Conservation (phyloP, 2,113 vertebrate genomes). For the Deroptyus accipitrinus region DNA sequence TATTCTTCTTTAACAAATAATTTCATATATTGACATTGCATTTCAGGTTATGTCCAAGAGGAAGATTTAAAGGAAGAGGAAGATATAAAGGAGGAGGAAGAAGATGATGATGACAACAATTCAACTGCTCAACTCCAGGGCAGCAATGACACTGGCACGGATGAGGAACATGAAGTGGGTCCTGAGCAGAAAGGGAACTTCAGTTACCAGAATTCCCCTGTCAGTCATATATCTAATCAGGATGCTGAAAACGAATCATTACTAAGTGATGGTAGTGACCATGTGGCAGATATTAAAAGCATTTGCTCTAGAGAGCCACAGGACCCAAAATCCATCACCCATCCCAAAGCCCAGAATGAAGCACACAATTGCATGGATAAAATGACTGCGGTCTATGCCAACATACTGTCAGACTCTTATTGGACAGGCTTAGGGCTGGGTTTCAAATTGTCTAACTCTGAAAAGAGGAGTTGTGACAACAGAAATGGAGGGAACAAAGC, state of each 20-base stretch:
- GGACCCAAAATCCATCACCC: conserved; percentile 73
- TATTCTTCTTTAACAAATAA: neutral
- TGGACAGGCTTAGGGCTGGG: conserved; percentile 94
- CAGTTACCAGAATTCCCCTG: conserved; percentile 95
- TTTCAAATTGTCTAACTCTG: conserved; percentile 87
- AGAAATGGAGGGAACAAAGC: conserved; percentile 87
- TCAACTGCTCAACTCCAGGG: conserved; percentile 86
- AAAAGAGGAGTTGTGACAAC: conserved; percentile 88
- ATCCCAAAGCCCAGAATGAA: conserved; percentile 82
- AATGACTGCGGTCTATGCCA: conserved; percentile 97
- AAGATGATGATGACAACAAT: conserved; percentile 84
- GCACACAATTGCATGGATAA: conserved; percentile 91
- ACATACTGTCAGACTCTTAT: conserved; percentile 96
- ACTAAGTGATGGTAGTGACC: conserved; percentile 92
- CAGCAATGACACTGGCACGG: conserved; percentile 84
- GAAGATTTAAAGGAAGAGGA: conserved; percentile 86
- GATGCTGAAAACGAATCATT: conserved; percentile 91
- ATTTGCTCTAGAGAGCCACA: conserved; percentile 81
- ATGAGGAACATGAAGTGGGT: conserved; percentile 90
- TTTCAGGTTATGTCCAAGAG: conserved; percentile 93
- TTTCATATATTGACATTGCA: conserved; percentile 56
- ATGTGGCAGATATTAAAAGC: conserved; percentile 89
- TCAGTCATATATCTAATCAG: conserved; percentile 92
- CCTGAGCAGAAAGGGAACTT: conserved; percentile 89
- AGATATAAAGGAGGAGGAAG: conserved; percentile 84